Evolutionary conservation across 2,113 vertebrate genomes (phyloP).

Genomic region (Trinectes maculatus): DNA sequence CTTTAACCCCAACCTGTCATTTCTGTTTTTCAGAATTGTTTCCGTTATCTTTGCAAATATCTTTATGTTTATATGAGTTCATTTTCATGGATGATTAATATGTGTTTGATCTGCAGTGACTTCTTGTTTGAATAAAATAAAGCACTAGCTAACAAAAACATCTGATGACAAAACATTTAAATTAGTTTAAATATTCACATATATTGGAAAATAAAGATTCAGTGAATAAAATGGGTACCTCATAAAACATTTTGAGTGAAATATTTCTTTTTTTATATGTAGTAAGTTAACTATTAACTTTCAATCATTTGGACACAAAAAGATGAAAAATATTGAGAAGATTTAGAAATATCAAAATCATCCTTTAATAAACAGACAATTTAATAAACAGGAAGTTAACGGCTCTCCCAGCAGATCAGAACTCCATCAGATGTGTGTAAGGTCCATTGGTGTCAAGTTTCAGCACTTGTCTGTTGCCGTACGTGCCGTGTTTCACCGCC

Average conservation of each 20-base stretch:
- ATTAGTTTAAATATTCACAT: too few relatives aligned
- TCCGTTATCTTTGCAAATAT: too few relatives aligned
- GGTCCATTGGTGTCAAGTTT: conserved; percentile 94
- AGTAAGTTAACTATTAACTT: too few relatives aligned
- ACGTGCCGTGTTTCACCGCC: conserved; percentile 87
- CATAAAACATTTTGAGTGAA: too few relatives aligned
- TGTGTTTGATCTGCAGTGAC: conserved; percentile 25
- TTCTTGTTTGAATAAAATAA: too few relatives aligned
- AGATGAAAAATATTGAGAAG: background rate
- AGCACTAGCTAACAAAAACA: too few relatives aligned
- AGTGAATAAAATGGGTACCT: too few relatives aligned
- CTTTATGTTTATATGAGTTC: conserved; percentile 24
- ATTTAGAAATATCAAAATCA: background rate
- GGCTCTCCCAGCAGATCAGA: conserved; percentile 70
- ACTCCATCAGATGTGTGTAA: conserved; percentile 93
- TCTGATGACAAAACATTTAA: too few relatives aligned
- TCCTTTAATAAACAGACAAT: background rate
- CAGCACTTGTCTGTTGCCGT: conserved; percentile 93
- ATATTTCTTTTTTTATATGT: too few relatives aligned
- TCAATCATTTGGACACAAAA: background rate
- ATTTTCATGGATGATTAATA: conserved; percentile 28
- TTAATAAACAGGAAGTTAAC: too few relatives aligned
- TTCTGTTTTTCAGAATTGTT: too few relatives aligned
- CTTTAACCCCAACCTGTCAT: background rate
- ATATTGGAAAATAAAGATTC: too few relatives aligned